Evolutionary conservation across 2,113 vertebrate genomes (phyloP).

Genomic region (Myiopsitta monachus): DNA sequence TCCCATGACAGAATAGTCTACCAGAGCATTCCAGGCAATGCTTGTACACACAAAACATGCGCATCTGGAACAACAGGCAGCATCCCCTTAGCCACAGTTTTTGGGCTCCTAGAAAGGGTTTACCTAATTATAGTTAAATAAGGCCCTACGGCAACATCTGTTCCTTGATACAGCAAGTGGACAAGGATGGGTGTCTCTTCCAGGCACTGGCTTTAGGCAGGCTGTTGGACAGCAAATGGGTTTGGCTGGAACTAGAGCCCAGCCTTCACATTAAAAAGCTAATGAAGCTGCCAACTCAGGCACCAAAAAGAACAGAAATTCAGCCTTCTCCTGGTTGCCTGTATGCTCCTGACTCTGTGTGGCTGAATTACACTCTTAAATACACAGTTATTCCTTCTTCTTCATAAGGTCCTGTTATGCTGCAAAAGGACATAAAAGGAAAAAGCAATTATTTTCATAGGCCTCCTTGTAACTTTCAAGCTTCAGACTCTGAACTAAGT

Average conservation of each 20-base stretch:
- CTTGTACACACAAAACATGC: neutral
- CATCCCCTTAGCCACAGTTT: neutral
- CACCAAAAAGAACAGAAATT: neutral
- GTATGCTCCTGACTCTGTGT: neutral
- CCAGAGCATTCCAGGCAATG: neutral
- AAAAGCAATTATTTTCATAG: neutral
- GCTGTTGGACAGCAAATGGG: accelerated
- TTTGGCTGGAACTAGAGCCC: neutral
- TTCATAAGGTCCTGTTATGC: neutral
- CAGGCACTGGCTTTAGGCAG: neutral
- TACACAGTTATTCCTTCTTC: neutral
- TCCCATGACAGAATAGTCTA: accelerated
- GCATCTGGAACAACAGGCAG: neutral
- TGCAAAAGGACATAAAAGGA: neutral
- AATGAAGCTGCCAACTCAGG: neutral
- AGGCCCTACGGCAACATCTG: neutral
- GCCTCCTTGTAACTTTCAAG: neutral
- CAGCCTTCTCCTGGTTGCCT: neutral
- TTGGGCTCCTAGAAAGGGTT: neutral
- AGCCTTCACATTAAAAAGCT: neutral
- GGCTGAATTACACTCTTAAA: neutral
- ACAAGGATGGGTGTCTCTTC: neutral
- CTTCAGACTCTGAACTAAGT: neutral
- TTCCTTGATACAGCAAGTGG: neutral
- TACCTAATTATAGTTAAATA: neutral